Percentiles rank a stretch among this genome's conserved stretches.
These are phyloP conservation scores for Ciconia nigra DNA, from an alignment of 2,797 vertebrate genomes.

Conservation along the genomic window DNA sequence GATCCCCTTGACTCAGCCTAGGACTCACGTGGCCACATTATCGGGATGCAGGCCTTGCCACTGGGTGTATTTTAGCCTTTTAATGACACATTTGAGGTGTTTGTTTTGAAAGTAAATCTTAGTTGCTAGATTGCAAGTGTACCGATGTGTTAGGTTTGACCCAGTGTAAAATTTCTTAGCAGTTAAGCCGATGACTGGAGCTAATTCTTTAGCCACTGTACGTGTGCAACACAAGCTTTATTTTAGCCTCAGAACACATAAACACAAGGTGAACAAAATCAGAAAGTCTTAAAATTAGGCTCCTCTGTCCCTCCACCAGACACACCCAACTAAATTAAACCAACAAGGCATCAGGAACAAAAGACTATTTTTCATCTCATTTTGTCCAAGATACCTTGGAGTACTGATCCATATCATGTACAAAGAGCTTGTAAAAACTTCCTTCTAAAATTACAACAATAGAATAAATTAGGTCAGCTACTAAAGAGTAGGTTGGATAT, in stretches of 20 bases:
- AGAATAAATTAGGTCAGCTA: conserved; percentile 45
- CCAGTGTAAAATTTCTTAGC: background rate
- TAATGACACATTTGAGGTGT: background rate
- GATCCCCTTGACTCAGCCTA: background rate
- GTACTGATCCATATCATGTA: background rate
- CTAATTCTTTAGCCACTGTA: background rate
- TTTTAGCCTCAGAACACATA: background rate
- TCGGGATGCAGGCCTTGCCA: background rate
- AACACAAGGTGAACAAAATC: background rate
- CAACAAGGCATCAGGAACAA: background rate
- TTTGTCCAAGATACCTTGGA: background rate
- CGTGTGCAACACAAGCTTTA: background rate
- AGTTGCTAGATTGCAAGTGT: background rate
- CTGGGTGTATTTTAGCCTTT: background rate
- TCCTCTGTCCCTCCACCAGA: background rate
- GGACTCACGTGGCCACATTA: accelerated
- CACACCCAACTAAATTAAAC: background rate
- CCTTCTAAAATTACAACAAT: conserved; percentile 8
- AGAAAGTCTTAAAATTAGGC: background rate
- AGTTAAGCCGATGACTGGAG: background rate
- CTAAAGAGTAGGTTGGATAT: background rate
- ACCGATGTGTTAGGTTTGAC: background rate
- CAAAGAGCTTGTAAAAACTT: conserved; percentile 8
- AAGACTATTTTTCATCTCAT: background rate
- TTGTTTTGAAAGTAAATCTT: background rate